phyloP scores from a whole-genome alignment of 2,113 vertebrate species.

The Hydropotes inermis region DNA sequence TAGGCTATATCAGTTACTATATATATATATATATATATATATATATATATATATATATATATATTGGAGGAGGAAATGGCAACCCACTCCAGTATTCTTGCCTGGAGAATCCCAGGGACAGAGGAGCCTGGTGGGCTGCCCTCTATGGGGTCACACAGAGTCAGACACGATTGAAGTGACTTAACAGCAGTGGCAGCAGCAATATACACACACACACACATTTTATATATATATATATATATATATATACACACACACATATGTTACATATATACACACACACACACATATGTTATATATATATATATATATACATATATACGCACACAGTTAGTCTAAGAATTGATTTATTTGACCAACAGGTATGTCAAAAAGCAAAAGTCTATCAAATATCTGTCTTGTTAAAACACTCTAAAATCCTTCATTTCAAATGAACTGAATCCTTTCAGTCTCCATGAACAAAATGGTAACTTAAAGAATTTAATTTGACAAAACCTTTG shows the following conservation, averaged over 20 bases:
- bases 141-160: too few species aligned
- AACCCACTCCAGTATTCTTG: background rate
- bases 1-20: background rate
- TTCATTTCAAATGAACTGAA: background rate
- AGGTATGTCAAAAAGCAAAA: background rate
- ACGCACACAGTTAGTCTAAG: background rate
- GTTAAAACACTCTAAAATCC: background rate
- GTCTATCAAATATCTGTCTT: background rate
- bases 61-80: background rate
- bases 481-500: background rate
- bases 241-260: background rate
- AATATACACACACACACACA: too few species aligned
- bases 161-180: fast-evolving
- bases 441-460: background rate
- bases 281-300: too few species aligned
- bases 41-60: background rate
- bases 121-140: too few species aligned
- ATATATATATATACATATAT: background rate
- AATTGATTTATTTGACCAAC: background rate
- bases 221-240: too few species aligned
- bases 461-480: background rate
- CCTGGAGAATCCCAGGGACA: background rate
- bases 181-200: background rate
- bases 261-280: too few species aligned
- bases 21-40: background rate